Percentiles rank a stretch among this genome's conserved stretches.
phyloP scores from a whole-genome alignment of 2,113 vertebrate genomes.

The Osmerus eperlanus region DNA sequence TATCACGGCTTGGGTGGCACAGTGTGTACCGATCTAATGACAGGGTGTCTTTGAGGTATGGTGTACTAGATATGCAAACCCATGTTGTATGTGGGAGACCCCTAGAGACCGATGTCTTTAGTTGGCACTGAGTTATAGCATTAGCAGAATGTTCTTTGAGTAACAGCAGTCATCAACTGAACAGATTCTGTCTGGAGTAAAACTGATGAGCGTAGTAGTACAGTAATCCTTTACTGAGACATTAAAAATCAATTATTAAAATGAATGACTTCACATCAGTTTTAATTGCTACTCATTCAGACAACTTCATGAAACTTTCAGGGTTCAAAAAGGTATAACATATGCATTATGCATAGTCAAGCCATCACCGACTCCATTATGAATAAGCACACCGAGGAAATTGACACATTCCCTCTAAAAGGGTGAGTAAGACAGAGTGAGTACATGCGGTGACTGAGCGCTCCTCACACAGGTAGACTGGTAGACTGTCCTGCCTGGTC shows the following conservation, averaged over 20 bases:
- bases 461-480: conserved; percentile 9
- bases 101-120: not conserved
- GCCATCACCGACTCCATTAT: conserved; percentile 69
- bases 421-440: conserved; percentile 20
- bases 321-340: conserved; percentile 63
- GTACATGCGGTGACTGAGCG: conserved; percentile 34
- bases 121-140: not conserved
- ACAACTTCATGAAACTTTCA: conserved; percentile 79
- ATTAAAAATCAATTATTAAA: conserved; percentile 71
- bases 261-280: conserved; percentile 65
- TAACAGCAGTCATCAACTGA: not conserved
- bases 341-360: conserved; percentile 52
- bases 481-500: too few species aligned
- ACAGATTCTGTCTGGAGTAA: conserved; percentile 26
- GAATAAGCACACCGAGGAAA: conserved; percentile 68
- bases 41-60: too few species aligned
- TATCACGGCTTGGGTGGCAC: too few species aligned
- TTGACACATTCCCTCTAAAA: conserved; percentile 59
- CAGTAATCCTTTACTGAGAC: conserved; percentile 60
- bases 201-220: conserved; percentile 60
- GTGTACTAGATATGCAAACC: too few species aligned
- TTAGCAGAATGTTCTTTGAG: conserved; percentile 7
- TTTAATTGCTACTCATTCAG: conserved; percentile 72
- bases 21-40: too few species aligned
- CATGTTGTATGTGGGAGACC: not conserved